Conservation (phyloP, 2,888 invertebrate genomes). For the Drosophila borealis region DNA sequence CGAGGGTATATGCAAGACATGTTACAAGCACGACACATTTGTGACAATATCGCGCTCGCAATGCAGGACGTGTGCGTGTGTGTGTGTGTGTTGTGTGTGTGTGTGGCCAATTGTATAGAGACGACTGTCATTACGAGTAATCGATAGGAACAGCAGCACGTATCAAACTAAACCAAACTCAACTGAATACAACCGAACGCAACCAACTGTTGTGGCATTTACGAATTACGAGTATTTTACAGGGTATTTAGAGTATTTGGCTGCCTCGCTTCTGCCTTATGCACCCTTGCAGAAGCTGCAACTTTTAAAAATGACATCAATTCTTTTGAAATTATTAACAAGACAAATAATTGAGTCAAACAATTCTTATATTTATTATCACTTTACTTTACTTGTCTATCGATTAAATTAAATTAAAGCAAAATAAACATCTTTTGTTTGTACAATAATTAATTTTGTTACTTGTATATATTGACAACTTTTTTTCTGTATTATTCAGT, state of each 20-base stretch:
- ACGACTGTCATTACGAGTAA: slow-evolving; percentile 33
- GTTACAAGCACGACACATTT: slow-evolving; percentile 49
- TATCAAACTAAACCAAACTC: slow-evolving; percentile 33
- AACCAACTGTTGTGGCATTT: slow-evolving; percentile 28
- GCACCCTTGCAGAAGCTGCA: slow-evolving; percentile 19
- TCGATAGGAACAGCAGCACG: slow-evolving; percentile 30
- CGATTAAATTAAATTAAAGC: too few species aligned
- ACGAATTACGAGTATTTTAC: slow-evolving; percentile 48
- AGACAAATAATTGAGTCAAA: too few species aligned
- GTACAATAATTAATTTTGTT: too few species aligned
- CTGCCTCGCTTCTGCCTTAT: neutral
- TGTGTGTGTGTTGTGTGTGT: slow-evolving; percentile 5
- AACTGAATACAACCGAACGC: slow-evolving; percentile 33
- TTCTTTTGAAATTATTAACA: too few species aligned
- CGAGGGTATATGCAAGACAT: slow-evolving; percentile 38
- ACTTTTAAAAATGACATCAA: too few species aligned
- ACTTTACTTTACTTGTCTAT: too few species aligned
- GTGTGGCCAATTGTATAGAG: slow-evolving; percentile 6
- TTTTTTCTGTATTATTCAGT: too few species aligned
- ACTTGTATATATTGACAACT: too few species aligned
- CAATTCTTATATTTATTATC: too few species aligned
- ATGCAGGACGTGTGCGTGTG: slow-evolving; percentile 27
- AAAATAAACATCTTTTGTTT: too few species aligned
- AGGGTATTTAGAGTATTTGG: slow-evolving; percentile 22
- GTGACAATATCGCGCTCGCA: slow-evolving; percentile 30